phyloP scores from a whole-genome alignment of 2,797 vertebrate genomes.

The Rallus crepitans region DNA sequence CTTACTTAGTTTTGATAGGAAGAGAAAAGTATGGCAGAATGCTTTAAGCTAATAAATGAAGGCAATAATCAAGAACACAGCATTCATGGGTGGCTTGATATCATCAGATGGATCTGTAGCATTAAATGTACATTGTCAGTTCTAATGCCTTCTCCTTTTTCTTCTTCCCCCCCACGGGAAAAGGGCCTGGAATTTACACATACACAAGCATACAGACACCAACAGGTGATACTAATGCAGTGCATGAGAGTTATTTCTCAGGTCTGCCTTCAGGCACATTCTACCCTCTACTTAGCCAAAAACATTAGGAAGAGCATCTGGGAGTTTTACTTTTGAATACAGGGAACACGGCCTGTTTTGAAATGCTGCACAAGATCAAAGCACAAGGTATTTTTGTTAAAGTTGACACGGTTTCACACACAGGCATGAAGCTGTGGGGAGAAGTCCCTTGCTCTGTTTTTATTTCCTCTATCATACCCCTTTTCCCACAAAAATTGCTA shows the following conservation, averaged over 20 bases:
- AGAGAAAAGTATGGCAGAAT: neutral
- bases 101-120: neutral
- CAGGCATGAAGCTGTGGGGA: neutral
- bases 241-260: neutral
- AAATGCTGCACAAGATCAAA: neutral
- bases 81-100: neutral
- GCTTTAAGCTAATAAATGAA: constrained; percentile 1
- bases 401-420: neutral
- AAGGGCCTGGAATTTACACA: neutral
- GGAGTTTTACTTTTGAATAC: neutral
- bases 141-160: neutral
- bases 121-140: neutral
- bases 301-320: neutral
- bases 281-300: neutral
- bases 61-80: neutral
- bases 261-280: constrained; percentile 21
- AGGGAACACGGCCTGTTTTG: neutral
- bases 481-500: constrained; percentile 60
- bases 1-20: neutral
- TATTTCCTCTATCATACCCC: constrained; percentile 47
- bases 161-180: neutral
- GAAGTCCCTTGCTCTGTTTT: constrained; percentile 54
- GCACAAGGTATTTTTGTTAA: neutral
- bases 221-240: constrained; percentile 35
- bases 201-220: neutral